Evolutionary conservation across 2,113 vertebrate genomes (phyloP).

Genomic region (Meleagris gallopavo): DNA sequence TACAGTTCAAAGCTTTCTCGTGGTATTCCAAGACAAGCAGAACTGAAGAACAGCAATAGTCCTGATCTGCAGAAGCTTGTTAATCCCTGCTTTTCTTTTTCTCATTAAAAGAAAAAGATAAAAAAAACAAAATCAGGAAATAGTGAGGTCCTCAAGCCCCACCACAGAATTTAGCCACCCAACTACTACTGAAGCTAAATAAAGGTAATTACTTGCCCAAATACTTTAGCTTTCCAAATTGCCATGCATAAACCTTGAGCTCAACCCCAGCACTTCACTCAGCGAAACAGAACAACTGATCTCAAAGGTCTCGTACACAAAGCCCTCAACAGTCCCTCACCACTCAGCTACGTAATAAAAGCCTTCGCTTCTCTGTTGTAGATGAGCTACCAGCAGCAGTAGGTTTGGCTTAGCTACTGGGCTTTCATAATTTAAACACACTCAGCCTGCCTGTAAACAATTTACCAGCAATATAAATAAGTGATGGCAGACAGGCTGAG

Average conservation of each 20-base stretch:
- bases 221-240: neutral
- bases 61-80: neutral
- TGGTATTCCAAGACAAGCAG: neutral
- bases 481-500: neutral
- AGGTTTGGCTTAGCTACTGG: neutral
- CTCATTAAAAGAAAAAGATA: too few species aligned
- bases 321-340: neutral
- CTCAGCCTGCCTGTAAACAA: neutral
- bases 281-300: neutral
- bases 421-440: neutral
- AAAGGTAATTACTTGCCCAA: neutral
- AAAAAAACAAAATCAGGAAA: neutral
- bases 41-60: neutral
- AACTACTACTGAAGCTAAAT: neutral
- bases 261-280: neutral
- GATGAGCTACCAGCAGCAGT: neutral
- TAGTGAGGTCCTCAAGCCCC: neutral
- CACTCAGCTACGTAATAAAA: neutral
- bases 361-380: neutral
- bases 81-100: neutral
- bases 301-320: rapidly evolving
- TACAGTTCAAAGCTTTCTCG: neutral
- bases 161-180: neutral
- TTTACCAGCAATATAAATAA: neutral
- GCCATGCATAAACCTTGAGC: neutral